phyloP scores from a whole-genome alignment of 2,888 invertebrate genomes.

The Fragum whitleyi region DNA sequence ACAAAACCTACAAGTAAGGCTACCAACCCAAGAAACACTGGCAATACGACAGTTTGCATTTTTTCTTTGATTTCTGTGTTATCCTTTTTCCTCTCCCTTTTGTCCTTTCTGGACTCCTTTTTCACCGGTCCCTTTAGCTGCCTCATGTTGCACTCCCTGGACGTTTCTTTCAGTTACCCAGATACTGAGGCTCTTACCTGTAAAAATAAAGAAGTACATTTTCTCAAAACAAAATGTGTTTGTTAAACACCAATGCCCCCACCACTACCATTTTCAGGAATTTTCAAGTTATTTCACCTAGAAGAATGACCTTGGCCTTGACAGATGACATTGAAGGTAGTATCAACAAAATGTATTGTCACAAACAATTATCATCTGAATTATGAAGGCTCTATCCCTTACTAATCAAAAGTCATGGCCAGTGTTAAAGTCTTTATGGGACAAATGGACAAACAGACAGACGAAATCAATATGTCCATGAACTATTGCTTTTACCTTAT shows the following conservation, averaged over 20 bases:
- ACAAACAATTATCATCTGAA: no score
- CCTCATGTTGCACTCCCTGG: slow-evolving; percentile 69
- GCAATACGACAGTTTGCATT: slow-evolving; percentile 77
- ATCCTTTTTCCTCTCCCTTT: slow-evolving; percentile 79
- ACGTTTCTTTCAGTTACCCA: not conserved
- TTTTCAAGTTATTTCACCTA: no score
- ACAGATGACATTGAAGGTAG: not conserved
- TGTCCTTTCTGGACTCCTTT: slow-evolving; percentile 80
- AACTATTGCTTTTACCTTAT: no score
- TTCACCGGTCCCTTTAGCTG: slow-evolving; percentile 83
- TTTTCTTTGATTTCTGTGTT: slow-evolving; percentile 73
- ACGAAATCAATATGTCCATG: no score
- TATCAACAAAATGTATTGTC: no score
- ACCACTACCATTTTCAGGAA: no score
- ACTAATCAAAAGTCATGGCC: no score
- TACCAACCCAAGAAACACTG: slow-evolving; percentile 60
- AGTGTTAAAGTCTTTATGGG: no score
- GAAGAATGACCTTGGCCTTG: no score
- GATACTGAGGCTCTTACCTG: not conserved
- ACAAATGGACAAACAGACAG: no score
- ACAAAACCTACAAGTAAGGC: slow-evolving; percentile 47
- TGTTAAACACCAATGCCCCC: no score
- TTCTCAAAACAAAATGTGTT: not conserved
- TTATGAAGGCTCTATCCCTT: no score
- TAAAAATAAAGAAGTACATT: not conserved